phyloP scores from a whole-genome alignment of 2,888 invertebrate species.

The Muschampia plurimacula region DNA sequence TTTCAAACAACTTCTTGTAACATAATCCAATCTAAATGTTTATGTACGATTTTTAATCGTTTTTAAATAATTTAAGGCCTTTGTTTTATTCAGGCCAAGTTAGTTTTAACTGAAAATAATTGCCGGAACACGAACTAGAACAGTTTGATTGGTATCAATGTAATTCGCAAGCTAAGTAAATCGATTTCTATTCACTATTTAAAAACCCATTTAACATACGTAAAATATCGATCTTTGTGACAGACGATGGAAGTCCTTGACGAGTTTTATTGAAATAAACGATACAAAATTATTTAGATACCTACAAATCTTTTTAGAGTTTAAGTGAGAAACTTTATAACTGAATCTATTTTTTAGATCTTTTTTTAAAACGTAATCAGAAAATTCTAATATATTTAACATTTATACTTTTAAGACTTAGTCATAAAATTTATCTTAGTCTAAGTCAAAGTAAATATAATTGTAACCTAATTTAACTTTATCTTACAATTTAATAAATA shows the following conservation, averaged over 20 bases:
- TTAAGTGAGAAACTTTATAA: not conserved
- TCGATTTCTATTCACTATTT: constrained; percentile 24
- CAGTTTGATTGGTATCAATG: constrained; percentile 14
- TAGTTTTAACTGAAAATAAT: constrained; percentile 29
- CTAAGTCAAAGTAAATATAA: not conserved
- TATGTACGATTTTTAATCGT: constrained; percentile 9
- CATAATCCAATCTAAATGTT: constrained; percentile 4
- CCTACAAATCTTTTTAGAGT: not conserved
- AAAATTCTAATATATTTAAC: not conserved
- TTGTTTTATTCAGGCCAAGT: constrained; percentile 28
- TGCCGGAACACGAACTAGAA: constrained; percentile 29
- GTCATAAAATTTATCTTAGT: not conserved
- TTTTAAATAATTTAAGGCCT: constrained; percentile 18
- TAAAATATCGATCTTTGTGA: constrained; percentile 7
- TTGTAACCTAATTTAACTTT: not conserved
- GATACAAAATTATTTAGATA: constrained; percentile 1
- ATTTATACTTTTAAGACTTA: too few relatives aligned
- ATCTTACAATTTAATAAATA: not conserved
- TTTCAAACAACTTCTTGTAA: not conserved
- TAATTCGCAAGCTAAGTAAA: constrained; percentile 3
- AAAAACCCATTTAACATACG: constrained; percentile 16
- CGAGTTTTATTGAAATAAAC: constrained; percentile 3
- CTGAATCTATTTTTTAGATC: not conserved
- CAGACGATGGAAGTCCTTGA: constrained; percentile 16
- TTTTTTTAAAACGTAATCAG: not conserved